Evolutionary conservation across 2,888 invertebrate genomes (phyloP), one percentile per base, ranked within the genome.

Genomic region (Barypeithes pellucidus): DNA sequence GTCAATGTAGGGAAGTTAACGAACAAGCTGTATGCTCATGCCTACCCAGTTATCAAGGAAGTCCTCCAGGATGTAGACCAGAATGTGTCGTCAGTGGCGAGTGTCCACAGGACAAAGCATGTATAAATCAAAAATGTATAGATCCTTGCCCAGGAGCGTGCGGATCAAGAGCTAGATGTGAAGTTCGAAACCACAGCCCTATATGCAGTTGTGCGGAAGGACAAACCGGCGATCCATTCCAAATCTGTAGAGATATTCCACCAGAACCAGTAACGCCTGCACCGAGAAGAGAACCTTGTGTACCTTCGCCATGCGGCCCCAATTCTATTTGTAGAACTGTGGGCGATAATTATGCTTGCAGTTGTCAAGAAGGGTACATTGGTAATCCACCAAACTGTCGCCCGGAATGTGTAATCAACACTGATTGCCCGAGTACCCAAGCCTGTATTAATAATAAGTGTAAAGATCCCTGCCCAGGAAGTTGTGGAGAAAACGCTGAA

Each of bases 371-470:
- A 65, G 90, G 90, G 78, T 95, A 94, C 82, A 88, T 93, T 57
- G 95, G 95, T 39, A 89, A 90, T 62, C 94, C 95, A 75, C 94
- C 95, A 24, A 92, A 93, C 79, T 95, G 95, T 81, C 89, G 94
- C 79, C 95, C 95, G 18, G 94, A 94, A 85, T 94, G 94, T 85
- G 89, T 93, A 7, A 93, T 94, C 65, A 95, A 94, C 84, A 91
- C 94, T 14, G 94, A 95, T 82, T 95, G 95, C 84, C 90, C 92
- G 29, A 91, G 91, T 41, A 91, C 91, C 78, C 91, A 91, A 84
- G 93, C 94, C 22, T 95, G 95, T 82, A 89, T 94, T 66, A 93
- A 93, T 83, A 92, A 93, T 77, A 93, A 92, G 86, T 95, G 95
- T 82, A 88, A 89, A 77, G 93, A 95, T 87, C 95, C 95, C 8